Base-by-base conservation (phyloP, 1,140 invertebrate genomes). In the Trichonephila clavata region DNA sequence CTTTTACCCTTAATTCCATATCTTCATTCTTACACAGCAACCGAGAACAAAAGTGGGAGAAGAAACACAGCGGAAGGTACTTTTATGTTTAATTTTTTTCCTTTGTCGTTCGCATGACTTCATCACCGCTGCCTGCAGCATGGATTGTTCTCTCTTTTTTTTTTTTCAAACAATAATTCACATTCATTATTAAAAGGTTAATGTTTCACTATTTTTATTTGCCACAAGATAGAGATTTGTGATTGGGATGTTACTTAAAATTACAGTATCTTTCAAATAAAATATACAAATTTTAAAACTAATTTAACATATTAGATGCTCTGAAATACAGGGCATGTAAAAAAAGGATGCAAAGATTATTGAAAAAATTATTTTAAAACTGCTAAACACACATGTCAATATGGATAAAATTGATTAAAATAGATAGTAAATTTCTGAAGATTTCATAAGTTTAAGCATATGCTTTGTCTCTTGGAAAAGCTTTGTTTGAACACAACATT, bases 11-110 rank as follows among this genome's bases (percentile, higher is more conserved):
- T 81, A 81, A 80, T 81, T 27, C 21, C 24, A 60, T 90, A 39
- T 90, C n/a, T 94, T 94, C 93, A 94, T 90, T 94, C 93, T 89
- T 32, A 94, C n/a, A 94, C 63, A 94, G 93, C 93, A 68, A 90
- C 71, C 86, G 86, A 94, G 77, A 94, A 94, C 43, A 77, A 87
- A 94, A 59, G 86, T 89, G 87, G 60, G 61, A 94, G 87, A 61
- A 94, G 93, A 94, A 94, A 90, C 63, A 81, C 86, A 39, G 61
- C 59, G 71, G 93, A 94, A 94, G 93, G 93, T 94, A 94, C 61
- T 93, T 92, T 91, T 87, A 27, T 80, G 92, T 88, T 93, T 57
- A 18, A 60, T 88, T 83, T 90, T 81, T 89, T 88, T 84, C 59
- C 57, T n/a, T 88, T 81, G 39, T 80, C 18, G 21, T 83, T 32